Evolutionary conservation across 2,797 vertebrate genomes (phyloP).

Genomic region (Falco berigora): DNA sequence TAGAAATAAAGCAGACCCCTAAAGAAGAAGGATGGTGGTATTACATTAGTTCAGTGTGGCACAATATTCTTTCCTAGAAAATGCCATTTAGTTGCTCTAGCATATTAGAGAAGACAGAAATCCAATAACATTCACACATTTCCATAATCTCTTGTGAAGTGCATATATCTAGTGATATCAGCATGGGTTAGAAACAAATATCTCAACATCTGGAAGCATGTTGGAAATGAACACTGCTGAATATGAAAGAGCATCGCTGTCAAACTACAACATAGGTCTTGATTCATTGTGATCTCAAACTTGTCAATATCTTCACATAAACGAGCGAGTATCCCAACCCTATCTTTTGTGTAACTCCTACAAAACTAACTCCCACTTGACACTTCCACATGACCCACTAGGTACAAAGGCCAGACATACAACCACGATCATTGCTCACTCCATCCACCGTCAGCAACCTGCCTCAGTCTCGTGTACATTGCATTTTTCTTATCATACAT

Average conservation of each 20-base stretch:
- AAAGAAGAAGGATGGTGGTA: not conserved
- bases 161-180: not conserved
- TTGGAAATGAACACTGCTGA: not conserved
- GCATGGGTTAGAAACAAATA: not conserved
- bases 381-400: not conserved
- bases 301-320: accelerated
- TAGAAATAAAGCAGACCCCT: not conserved
- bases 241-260: not conserved
- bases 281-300: not conserved
- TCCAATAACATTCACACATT: not conserved
- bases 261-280: accelerated
- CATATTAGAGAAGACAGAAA: not conserved
- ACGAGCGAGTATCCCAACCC: not conserved
- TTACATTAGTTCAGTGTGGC: not conserved
- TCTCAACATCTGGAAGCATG: not conserved
- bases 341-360: not conserved
- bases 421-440: accelerated
- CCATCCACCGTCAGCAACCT: accelerated
- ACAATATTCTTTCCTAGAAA: not conserved
- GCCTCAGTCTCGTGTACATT: accelerated
- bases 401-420: not conserved
- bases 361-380: not conserved
- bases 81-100: not conserved
- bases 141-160: not conserved
- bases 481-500: accelerated